Evolutionary conservation across 37 sponge, comb jelly and placozoan genomes (phyloP).

Genomic region (Petrosia ficiformis): DNA sequence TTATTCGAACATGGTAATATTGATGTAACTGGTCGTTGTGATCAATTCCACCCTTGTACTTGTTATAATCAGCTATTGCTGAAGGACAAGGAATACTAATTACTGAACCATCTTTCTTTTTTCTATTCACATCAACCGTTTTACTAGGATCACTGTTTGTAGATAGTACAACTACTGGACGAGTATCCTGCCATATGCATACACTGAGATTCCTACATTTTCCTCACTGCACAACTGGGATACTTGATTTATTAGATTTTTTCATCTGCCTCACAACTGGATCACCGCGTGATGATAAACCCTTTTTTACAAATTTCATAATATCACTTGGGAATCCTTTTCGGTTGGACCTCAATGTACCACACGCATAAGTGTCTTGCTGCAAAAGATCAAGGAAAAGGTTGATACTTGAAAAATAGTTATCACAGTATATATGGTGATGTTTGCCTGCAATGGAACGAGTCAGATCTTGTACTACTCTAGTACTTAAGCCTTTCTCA

Average conservation of each 20-base stretch:
- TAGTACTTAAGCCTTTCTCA: too few species aligned
- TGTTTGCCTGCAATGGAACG: too few species aligned
- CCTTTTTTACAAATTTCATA: not conserved
- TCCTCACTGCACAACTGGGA: not conserved
- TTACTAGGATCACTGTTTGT: not conserved
- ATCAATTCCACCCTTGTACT: constrained; percentile 16
- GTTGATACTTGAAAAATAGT: too few species aligned
- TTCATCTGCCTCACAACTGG: too few species aligned
- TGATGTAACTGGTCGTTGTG: constrained; percentile 1
- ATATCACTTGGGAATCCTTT: constrained; percentile 9
- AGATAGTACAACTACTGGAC: not conserved
- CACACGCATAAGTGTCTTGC: too few species aligned
- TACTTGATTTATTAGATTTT: too few species aligned
- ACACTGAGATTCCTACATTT: not conserved
- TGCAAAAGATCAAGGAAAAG: too few species aligned
- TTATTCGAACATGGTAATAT: constrained; percentile 14
- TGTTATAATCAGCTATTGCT: constrained; percentile 9
- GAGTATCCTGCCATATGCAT: constrained; percentile 10
- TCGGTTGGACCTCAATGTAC: too few species aligned
- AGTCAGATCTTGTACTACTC: too few species aligned
- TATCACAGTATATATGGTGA: too few species aligned
- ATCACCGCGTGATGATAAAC: constrained; percentile 1
- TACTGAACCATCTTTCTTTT: not conserved
- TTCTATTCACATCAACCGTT: not conserved
- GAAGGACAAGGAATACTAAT: not conserved